Conservation (phyloP, 2,888 invertebrate species). For the Athrips mouffetella region DNA sequence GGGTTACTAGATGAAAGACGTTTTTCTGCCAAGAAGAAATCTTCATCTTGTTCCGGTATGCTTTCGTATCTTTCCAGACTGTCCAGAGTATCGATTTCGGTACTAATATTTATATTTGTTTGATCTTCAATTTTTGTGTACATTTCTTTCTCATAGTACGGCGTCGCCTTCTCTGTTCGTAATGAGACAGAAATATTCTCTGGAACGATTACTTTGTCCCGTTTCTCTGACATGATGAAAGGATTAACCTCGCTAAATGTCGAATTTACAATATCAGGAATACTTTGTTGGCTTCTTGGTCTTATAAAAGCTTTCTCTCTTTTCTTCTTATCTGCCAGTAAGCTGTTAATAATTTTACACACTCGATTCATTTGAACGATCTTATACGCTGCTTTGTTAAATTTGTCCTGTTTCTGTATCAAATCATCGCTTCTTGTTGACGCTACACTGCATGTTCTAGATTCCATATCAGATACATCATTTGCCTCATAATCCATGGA, state of each 20-base stretch:
- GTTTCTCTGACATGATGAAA: slow-evolving; percentile 40
- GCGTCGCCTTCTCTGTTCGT: slow-evolving; percentile 47
- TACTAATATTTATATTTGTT: slow-evolving; percentile 18
- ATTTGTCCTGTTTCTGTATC: slow-evolving; percentile 29
- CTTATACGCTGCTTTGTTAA: slow-evolving; percentile 48
- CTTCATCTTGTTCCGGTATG: slow-evolving; percentile 38
- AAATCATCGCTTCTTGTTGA: slow-evolving; percentile 4
- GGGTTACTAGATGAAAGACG: slow-evolving; percentile 51
- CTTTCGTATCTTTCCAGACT: slow-evolving; percentile 38
- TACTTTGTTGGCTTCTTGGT: slow-evolving; percentile 43
- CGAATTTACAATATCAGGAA: slow-evolving; percentile 72
- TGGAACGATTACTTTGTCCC: slow-evolving; percentile 59
- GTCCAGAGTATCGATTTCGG: slow-evolving; percentile 26
- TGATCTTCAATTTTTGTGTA: slow-evolving; percentile 19
- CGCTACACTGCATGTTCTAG: slow-evolving; percentile 1
- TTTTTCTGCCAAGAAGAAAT: slow-evolving; percentile 39
- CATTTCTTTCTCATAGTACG: slow-evolving; percentile 23
- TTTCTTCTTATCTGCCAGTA: slow-evolving; percentile 25
- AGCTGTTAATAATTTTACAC: slow-evolving; percentile 49
- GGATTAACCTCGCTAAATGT: slow-evolving; percentile 53
- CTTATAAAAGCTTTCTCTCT: slow-evolving; percentile 26
- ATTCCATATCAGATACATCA: slow-evolving; percentile 23
- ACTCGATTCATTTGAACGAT: slow-evolving; percentile 53
- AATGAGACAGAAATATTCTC: slow-evolving; percentile 61
- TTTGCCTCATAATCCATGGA: slow-evolving; percentile 38